Evolutionary conservation across 1,140 invertebrate species (phyloP), one percentile per base, ranked within the genome.

Genomic region (Monochamus saltuarius): DNA sequence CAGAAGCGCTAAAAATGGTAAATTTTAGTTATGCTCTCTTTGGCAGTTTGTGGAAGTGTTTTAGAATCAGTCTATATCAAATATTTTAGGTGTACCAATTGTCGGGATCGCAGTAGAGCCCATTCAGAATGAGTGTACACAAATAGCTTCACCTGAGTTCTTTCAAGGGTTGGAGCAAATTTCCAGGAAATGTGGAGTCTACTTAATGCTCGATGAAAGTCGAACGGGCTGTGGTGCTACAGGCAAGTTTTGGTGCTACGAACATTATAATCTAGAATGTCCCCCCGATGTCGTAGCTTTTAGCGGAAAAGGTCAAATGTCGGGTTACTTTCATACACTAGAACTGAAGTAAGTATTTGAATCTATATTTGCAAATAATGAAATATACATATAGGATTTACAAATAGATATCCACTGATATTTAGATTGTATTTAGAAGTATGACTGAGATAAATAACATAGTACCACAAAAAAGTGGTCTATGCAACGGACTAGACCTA

Each of bases 91-190:
- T 19, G 17, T 19, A 6, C 91, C 92, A 0, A 93, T 99, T 0
- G 96, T 94, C 7, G 97, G 94, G n/a, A 83, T 99, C n/a, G 86
- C 97, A 16, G 83, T 97, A 4, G 97, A 99, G 75, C 96, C 97
- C 0, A 98, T 99, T 69, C 97, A 99, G 0, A 97, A 99, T 82
- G 97, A 97, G 3, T 97, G 97, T 10, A 97, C 99, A 72, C 88
- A 96, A 74, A 91, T 96, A 73, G 97, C 86, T 0, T 95, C 94
- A 0, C 86, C 91, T 0, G 84, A 91, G 63, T 99, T 98, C 77
- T 99, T 99, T 79, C 79, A 84, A 56, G 22, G 55, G 14, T 80
- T 99, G 1, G 92, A 95, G 75, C 81, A 85, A 54, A 84, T 98
- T 64, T 84, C 85, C 4, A 89, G 91, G 75, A 85, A 89, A 37